Evolutionary conservation across 2,113 vertebrate species (phyloP).

Genomic region (Lepidothrix coronata): DNA sequence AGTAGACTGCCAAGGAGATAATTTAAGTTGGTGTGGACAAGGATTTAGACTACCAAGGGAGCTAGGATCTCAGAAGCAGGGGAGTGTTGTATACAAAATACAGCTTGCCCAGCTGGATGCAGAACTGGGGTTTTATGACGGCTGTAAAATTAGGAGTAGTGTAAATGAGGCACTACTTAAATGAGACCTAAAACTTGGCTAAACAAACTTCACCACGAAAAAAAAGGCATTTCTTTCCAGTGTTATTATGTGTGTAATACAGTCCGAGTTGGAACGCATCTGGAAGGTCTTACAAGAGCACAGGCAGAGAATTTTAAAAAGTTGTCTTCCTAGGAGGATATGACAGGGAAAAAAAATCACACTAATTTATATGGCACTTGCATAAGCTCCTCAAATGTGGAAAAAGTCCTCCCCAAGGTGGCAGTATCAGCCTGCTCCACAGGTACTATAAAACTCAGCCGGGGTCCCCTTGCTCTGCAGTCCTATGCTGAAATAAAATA

Average conservation of each 20-base stretch:
- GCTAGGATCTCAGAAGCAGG: not conserved
- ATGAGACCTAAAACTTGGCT: not conserved
- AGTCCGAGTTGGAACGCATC: not conserved
- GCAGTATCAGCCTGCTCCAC: conserved; percentile 71
- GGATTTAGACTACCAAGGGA: not conserved
- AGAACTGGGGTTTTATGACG: not conserved
- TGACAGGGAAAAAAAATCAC: not conserved
- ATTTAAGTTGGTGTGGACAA: not conserved
- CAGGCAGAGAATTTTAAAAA: conserved; percentile 22
- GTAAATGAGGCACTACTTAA: not conserved
- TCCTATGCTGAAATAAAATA: not conserved
- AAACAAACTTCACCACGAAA: not conserved
- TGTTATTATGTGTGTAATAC: not conserved
- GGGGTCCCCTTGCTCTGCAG: not conserved
- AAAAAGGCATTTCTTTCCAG: not conserved
- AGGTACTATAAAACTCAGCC: conserved; percentile 16
- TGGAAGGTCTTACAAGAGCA: conserved; percentile 52
- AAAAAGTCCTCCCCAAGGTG: conserved; percentile 68
- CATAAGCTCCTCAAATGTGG: not conserved
- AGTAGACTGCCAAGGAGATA: not conserved
- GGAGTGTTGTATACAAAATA: not conserved
- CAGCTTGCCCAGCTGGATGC: not conserved
- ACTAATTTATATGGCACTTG: conserved; percentile 1
- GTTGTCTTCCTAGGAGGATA: conserved; percentile 30
- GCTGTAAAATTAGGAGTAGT: not conserved